Percentiles rank a stretch among this genome's conserved stretches.
Evolutionary conservation across 2,888 invertebrate species (phyloP).

Genomic region (Drosophila leonis): DNA sequence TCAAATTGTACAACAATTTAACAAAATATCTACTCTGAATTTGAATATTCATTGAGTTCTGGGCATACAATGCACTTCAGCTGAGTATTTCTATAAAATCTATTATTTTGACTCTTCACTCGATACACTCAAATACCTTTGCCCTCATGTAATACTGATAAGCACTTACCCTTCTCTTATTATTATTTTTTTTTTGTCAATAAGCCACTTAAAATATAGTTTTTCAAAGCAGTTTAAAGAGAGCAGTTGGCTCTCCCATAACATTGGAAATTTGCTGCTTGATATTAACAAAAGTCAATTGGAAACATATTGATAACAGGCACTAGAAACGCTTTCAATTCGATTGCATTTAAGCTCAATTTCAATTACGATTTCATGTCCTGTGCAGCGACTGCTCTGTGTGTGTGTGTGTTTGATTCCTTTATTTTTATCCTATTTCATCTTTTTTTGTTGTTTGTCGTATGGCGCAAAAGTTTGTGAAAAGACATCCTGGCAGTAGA

Average conservation of each 20-base stretch:
- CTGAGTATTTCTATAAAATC: background rate
- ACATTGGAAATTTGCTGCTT: conserved; percentile 12
- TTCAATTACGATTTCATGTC: conserved; percentile 36
- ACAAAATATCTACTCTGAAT: background rate
- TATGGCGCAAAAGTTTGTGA: conserved; percentile 34
- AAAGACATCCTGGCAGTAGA: conserved; percentile 39
- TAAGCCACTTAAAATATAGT: conserved; percentile 2
- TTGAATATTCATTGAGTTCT: background rate
- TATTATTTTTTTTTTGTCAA: background rate
- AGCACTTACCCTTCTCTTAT: background rate
- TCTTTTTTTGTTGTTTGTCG: conserved; percentile 5
- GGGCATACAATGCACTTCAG: background rate
- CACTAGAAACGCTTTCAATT: conserved; percentile 35
- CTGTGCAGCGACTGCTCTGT: conserved; percentile 4
- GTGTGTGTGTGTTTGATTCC: background rate
- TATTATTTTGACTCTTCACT: background rate
- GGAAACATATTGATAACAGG: conserved; percentile 40
- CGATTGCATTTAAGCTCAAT: conserved; percentile 30
- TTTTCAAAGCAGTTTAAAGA: background rate
- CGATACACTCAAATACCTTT: background rate
- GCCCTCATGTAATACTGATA: background rate
- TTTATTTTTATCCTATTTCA: background rate
- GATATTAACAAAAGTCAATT: conserved; percentile 47
- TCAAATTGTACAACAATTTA: too few relatives aligned
- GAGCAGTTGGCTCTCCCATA: background rate